Base-by-base conservation (phyloP, 1,140 invertebrate genomes). In the Pseudomyrmex sp. region DNA sequence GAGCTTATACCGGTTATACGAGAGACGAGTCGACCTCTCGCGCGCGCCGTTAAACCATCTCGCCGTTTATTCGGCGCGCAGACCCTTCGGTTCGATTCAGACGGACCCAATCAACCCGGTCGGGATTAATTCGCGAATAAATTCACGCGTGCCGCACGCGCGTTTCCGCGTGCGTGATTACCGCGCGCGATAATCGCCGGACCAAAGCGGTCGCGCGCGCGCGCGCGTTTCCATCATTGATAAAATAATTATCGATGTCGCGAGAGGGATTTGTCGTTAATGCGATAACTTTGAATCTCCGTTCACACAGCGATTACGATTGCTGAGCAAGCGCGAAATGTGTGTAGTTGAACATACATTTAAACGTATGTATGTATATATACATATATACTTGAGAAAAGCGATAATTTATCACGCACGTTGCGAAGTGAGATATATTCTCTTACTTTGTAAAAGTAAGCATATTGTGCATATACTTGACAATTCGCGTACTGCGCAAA, bases 1-100 rank as follows among this genome's bases (percentile, higher is more conserved):
- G 85, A 72, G 84, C 74, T 88, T 83, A 80, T 80, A 79, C 74
- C 77, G 84, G 83, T 88, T 83, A 52, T 52, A 82, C 83, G 79
- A 83, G 74, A 89, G 79, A n/a, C 70, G 56, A 23, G 20, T 70
- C 56, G 58, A 73, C 76, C 52, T n/a, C 54, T 13, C 48, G 48
- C 54, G 35, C 35, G 54, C 54, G 35, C 52, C 85, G 73, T 77
- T 83, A 63, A 65, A 68, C 72, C 54, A 56, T 61, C 73, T 69
- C 18, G 18, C 46, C 85, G 72, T 87, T 87, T 87, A 87, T 87
- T 83, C 80, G 65, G 18, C 61, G 56, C 35, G 35, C 35, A 7
- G 35, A 56, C 35, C 59, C 79, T 35, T 77, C 13, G n/a, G 20
- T 52, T 35, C 35, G 73, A 87, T 87, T 87, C 84, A 86, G 80